phyloP scores from a whole-genome alignment of 2,113 vertebrate species.

The Aptenodytes patagonicus region DNA sequence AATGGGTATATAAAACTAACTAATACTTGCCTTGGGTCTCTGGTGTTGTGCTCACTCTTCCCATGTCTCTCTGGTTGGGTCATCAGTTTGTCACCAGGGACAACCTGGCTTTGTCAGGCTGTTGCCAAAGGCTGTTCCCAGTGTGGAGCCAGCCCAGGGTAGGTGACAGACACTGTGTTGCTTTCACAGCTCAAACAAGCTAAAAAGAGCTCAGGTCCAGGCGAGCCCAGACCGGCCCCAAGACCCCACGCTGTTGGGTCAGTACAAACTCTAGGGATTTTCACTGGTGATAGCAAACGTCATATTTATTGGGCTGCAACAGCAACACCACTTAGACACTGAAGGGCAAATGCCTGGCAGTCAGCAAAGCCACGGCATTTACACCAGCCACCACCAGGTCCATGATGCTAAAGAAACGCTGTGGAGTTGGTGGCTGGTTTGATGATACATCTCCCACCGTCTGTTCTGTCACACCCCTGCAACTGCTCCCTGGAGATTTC shows the following conservation, averaged over 20 bases:
- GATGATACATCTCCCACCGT: background rate
- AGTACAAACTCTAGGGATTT: background rate
- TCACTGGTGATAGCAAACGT: background rate
- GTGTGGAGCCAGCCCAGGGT: background rate
- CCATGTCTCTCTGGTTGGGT: background rate
- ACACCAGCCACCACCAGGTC: background rate
- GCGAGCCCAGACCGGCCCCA: background rate
- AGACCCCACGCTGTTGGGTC: accelerated
- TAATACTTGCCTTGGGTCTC: accelerated
- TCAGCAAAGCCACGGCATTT: background rate
- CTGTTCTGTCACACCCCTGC: background rate
- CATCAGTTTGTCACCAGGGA: background rate
- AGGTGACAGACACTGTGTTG: background rate
- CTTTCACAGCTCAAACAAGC: background rate
- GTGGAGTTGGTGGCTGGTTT: background rate
- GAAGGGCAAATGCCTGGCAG: background rate
- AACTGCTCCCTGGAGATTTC: background rate
- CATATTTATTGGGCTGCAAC: background rate
- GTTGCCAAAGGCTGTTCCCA: background rate
- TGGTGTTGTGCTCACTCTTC: background rate
- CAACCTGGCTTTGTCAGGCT: background rate
- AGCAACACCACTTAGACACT: background rate
- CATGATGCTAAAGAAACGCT: accelerated
- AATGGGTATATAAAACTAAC: background rate
- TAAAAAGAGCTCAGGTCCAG: background rate